These are phyloP conservation scores for Microctenopoma steveboyesi DNA, from an alignment of 2,797 vertebrate species.

Conservation along the genomic window DNA sequence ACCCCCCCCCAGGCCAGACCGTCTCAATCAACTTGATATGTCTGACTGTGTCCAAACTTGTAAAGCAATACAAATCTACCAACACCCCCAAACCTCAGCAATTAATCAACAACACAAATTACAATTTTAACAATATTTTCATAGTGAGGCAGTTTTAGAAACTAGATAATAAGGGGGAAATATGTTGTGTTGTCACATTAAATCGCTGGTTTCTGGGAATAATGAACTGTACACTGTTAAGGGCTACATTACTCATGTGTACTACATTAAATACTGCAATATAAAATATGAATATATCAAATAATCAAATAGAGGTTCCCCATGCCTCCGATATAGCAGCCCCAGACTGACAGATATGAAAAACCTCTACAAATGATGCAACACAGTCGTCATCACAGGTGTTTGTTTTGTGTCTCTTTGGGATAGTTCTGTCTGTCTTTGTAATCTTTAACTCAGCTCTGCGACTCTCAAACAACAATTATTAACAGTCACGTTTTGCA, in stretches of 20 bases:
- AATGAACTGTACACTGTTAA: neutral
- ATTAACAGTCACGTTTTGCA: neutral
- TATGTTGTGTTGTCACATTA: no score
- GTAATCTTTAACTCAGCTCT: neutral
- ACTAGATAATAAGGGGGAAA: no score
- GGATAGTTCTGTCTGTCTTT: no score
- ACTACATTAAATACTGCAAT: neutral
- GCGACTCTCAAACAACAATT: neutral
- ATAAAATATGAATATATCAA: neutral
- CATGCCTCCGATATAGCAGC: neutral
- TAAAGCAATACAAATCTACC: no score
- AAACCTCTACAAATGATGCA: neutral
- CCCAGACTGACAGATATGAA: neutral
- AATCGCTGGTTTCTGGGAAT: neutral
- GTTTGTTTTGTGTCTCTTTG: neutral
- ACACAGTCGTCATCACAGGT: neutral
- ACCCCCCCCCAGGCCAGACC: no score
- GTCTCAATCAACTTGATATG: no score
- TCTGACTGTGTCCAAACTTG: no score
- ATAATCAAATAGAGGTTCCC: neutral
- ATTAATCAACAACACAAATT: no score
- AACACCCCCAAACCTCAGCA: no score
- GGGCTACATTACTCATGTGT: neutral
- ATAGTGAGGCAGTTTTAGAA: no score
- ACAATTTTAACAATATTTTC: no score